Conservation (phyloP, 2,113 vertebrate genomes). For the Rhipidura dahli region DNA sequence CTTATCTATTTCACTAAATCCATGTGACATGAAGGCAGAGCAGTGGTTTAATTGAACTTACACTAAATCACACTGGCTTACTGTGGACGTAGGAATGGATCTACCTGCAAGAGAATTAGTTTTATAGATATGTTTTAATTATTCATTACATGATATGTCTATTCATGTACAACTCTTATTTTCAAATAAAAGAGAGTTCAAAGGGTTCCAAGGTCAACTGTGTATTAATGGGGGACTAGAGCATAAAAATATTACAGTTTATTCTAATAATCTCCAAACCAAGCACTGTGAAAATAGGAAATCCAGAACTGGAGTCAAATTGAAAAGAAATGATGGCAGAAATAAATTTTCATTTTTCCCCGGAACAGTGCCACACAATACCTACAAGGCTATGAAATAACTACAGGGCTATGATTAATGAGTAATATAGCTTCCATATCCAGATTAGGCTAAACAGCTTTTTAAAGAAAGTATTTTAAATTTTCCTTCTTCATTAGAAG, state of each 20-base stretch:
- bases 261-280: not conserved
- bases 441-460: not conserved
- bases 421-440: not conserved
- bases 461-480: not conserved
- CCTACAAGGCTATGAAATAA: not conserved
- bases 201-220: not conserved
- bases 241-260: not conserved
- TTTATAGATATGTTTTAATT: not conserved
- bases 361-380: not conserved
- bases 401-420: not conserved
- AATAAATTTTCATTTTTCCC: not conserved
- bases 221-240: not conserved
- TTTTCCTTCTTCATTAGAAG: not conserved
- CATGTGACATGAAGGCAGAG: not conserved
- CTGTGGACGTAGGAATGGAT: not conserved
- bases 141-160: not conserved
- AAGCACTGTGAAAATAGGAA: not conserved
- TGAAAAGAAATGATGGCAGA: not conserved
- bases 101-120: not conserved
- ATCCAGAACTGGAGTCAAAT: not conserved
- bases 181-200: not conserved
- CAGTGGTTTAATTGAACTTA: not conserved
- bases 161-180: not conserved
- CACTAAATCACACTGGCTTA: not conserved
- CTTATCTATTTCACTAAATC: not conserved